Conservation (phyloP, 2,888 invertebrate species). For the Meta bourneti region DNA sequence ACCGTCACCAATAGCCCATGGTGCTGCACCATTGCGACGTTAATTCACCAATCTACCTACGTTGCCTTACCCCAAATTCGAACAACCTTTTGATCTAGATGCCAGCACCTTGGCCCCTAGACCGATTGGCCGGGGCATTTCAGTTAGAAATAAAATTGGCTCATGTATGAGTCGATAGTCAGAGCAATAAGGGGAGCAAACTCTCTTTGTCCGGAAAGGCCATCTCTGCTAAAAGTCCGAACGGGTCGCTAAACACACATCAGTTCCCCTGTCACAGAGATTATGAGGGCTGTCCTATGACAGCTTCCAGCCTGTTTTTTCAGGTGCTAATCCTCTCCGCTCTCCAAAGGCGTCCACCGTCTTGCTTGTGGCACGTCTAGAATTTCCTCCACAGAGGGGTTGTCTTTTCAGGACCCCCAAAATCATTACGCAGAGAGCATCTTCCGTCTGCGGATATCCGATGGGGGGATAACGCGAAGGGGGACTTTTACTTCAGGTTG, state of each 20-base stretch:
- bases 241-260: conserved; percentile 5
- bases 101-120: no score
- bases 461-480: no score
- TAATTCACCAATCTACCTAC: no score
- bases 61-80: no score
- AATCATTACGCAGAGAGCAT: conserved; percentile 34
- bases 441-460: conserved; percentile 17
- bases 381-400: conserved; percentile 26
- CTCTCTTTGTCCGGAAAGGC: neutral
- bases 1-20: no score
- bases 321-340: conserved; percentile 50
- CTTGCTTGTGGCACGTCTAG: conserved; percentile 55
- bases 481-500: no score
- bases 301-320: conserved; percentile 58
- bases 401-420: conserved; percentile 14
- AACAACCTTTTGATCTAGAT: no score
- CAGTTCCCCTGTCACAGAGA: neutral
- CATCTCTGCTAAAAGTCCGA: neutral
- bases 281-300: neutral
- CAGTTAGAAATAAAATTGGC: no score
- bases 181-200: no score
- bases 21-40: no score
- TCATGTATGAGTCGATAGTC: no score
- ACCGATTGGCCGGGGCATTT: no score
- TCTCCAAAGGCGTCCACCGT: neutral